phyloP scores from a whole-genome alignment of 1,140 invertebrate species.

The Liolophura sinensis region DNA sequence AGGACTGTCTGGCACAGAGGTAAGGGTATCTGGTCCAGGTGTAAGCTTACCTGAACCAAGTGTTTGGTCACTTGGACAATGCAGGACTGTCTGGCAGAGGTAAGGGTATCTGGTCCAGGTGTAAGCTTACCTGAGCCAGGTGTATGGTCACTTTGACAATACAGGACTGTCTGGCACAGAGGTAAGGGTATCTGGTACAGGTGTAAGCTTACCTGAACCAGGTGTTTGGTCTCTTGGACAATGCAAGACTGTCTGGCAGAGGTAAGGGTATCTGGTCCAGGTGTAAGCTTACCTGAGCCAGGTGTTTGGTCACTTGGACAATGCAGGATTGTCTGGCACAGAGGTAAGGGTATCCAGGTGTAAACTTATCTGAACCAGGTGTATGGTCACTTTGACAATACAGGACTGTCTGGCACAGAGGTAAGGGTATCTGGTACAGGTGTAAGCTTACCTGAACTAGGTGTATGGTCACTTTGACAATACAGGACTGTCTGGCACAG shows the following conservation, averaged over 20 bases:
- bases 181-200: slow-evolving; percentile 58
- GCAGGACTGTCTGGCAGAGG: slow-evolving; percentile 60
- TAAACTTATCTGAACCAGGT: slow-evolving; percentile 65
- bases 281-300: slow-evolving; percentile 69
- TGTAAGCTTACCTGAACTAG: too few relatives aligned
- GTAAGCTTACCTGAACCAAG: too few relatives aligned
- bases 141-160: slow-evolving; percentile 91
- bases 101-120: slow-evolving; percentile 83
- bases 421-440: too few relatives aligned
- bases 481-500: slow-evolving; percentile 62
- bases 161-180: slow-evolving; percentile 59
- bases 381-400: too few relatives aligned
- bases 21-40: too few relatives aligned
- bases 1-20: slow-evolving; percentile 51
- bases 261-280: slow-evolving; percentile 70
- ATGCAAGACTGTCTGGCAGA: slow-evolving; percentile 59
- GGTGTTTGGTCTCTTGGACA: slow-evolving; percentile 92
- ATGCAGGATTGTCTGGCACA: not conserved
- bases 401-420: slow-evolving; percentile 51
- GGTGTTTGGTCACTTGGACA: not conserved
- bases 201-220: slow-evolving; percentile 73
- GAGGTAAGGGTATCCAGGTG: slow-evolving; percentile 63
- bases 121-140: slow-evolving; percentile 86
- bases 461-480: too few relatives aligned
- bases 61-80: too few relatives aligned